Percentiles rank a stretch among this genome's conserved stretches.
phyloP scores from a whole-genome alignment of 2,797 vertebrate species.

The Dryobates pubescens region DNA sequence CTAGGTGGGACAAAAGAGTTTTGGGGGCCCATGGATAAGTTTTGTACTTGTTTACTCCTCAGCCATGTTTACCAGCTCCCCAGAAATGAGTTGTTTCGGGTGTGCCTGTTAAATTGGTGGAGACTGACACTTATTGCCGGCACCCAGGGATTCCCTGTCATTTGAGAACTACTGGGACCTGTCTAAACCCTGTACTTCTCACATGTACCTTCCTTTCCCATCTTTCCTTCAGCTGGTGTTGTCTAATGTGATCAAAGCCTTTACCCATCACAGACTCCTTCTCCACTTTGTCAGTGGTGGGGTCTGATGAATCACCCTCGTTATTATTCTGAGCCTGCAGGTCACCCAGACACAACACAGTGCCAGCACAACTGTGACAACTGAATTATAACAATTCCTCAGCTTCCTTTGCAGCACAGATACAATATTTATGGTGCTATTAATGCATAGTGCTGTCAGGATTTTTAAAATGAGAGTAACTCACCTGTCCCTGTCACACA shows the following conservation, averaged over 20 bases:
- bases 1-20: not conserved
- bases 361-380: slow-evolving; percentile 45
- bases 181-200: not conserved
- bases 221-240: slow-evolving; percentile 9
- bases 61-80: not conserved
- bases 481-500: slow-evolving; percentile 46
- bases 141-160: slow-evolving; percentile 49
- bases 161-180: not conserved
- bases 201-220: not conserved
- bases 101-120: not conserved
- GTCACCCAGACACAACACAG: slow-evolving; percentile 45
- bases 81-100: slow-evolving; percentile 42
- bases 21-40: not conserved
- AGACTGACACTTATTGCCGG: slow-evolving; percentile 56
- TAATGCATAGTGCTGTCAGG: slow-evolving; percentile 59
- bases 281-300: slow-evolving; percentile 24
- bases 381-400: slow-evolving; percentile 60
- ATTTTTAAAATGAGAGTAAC: slow-evolving; percentile 42
- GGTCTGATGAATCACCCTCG: slow-evolving; percentile 26
- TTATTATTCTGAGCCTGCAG: slow-evolving; percentile 64
- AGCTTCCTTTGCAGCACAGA: slow-evolving; percentile 33
- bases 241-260: slow-evolving; percentile 61
- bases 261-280: slow-evolving; percentile 23
- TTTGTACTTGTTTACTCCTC: not conserved
- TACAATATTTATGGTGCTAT: slow-evolving; percentile 67